phyloP scores from a whole-genome alignment of 2,113 vertebrate genomes.

The Odocoileus hemionus region DNA sequence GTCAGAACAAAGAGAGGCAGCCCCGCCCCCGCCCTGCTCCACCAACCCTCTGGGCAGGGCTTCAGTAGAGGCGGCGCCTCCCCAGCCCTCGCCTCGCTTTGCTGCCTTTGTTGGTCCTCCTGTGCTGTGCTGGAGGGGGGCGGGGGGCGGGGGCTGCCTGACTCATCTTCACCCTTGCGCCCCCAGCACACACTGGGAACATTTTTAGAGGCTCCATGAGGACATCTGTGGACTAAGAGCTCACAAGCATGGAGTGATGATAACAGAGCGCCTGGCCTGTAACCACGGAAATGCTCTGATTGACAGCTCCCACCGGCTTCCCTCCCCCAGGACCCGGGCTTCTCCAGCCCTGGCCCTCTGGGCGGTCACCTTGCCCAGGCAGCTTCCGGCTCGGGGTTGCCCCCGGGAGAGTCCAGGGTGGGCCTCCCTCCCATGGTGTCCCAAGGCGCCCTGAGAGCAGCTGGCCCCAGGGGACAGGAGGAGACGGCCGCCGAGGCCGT shows the following conservation, averaged over 20 bases:
- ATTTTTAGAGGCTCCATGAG: not conserved
- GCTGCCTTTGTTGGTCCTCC: rapidly evolving
- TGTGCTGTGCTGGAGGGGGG: not conserved
- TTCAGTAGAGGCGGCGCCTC: rapidly evolving
- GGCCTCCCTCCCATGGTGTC: not conserved
- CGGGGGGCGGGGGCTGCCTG: not conserved
- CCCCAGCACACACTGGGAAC: not conserved
- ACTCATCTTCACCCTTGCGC: rapidly evolving
- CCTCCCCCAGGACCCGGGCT: rapidly evolving
- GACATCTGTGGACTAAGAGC: not conserved
- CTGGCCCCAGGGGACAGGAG: not conserved
- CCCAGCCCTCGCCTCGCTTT: rapidly evolving
- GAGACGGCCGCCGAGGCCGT: not conserved
- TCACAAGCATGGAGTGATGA: not conserved
- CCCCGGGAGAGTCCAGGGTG: rapidly evolving
- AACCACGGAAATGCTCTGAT: not conserved
- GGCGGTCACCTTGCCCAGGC: rapidly evolving
- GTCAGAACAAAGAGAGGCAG: rapidly evolving
- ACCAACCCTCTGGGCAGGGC: not conserved
- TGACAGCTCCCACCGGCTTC: rapidly evolving
- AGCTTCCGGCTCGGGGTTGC: not conserved
- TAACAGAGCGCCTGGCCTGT: rapidly evolving
- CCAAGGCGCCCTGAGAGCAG: not conserved
- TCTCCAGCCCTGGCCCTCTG: not conserved
- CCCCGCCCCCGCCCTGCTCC: not conserved